Evolutionary conservation across 2,888 invertebrate species (phyloP), one percentile per base, ranked within the genome.

Genomic region (Sclerodermus sp.): DNA sequence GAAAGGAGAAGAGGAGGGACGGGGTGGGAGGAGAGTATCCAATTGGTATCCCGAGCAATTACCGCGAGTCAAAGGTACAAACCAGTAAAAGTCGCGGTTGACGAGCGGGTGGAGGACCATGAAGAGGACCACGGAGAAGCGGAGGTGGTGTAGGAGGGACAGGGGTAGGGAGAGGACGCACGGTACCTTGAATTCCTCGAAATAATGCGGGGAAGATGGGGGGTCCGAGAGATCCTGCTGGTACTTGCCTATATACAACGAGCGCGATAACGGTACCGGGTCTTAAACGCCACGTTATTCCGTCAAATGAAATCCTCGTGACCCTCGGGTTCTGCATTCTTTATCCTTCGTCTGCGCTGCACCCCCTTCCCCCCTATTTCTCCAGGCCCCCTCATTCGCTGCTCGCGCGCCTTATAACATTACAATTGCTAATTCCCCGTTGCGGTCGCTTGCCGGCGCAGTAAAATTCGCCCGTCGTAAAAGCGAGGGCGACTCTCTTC

Each of bases 251-350:
- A 57, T 64, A 61, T 61, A 57, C 61, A 61, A 64, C 63, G 55
- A 58, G 57, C 64, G 52, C 53, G 67, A 70, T 76, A 76, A 76
- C 76, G 76, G 76, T 74, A 76, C 73, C 57, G 65, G 66, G 69
- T 74, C 71, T 74, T 73, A 74, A 76, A 74, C 68, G 73, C 71
- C 67, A 67, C 71, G 70, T 75, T 74, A 74, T 75, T 73, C 68
- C 73, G 71, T 74, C 76, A 74, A 74, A 75, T 73, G 70, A 73
- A 74, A 75, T 72, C 73, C 70, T 66, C 73, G 66, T 74, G 72
- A 74, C 72, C 76, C 63, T 53, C 58, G 59, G 57, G 58, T 4
- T 59, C 60, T 51, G 62, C 64, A 61, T 62, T 66, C 60, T 64
- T 61, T 63, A 66, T 67, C 64, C 61, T 57, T 65, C 57, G 59